Conservation (phyloP, 2,888 invertebrate genomes). For the Ophraella communa region DNA sequence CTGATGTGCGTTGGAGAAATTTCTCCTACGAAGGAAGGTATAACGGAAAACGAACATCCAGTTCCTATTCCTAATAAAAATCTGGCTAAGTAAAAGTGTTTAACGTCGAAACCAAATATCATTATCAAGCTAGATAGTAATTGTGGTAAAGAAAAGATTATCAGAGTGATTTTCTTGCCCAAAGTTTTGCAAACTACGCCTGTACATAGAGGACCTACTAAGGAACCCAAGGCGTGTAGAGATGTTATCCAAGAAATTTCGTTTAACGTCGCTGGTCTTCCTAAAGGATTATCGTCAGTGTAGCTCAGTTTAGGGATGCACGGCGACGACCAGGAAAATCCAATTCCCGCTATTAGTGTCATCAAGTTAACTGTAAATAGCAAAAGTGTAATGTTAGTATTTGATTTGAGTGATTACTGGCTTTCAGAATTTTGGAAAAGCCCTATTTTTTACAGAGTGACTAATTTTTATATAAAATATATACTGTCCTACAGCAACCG, state of each 20-base stretch:
- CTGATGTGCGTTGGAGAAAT: conserved; percentile 81
- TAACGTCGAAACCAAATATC: conserved; percentile 37
- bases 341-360: conserved; percentile 40
- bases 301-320: conserved; percentile 42
- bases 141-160: conserved; percentile 70
- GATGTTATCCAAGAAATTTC: conserved; percentile 48
- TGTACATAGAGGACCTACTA: conserved; percentile 43
- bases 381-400: too few relatives aligned
- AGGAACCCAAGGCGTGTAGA: conserved; percentile 44
- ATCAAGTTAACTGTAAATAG: conserved; percentile 44
- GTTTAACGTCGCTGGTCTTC: conserved; percentile 33
- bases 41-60: conserved; percentile 73
- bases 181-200: conserved; percentile 38
- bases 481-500: too few relatives aligned
- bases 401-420: too few relatives aligned
- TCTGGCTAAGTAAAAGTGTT: conserved; percentile 61
- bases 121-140: conserved; percentile 59
- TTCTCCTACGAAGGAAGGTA: conserved; percentile 87
- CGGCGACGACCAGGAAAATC: conserved; percentile 47
- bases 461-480: too few relatives aligned
- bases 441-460: too few relatives aligned
- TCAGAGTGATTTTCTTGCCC: conserved; percentile 72
- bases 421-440: too few relatives aligned
- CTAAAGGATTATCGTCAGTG: conserved; percentile 41
- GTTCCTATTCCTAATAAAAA: conserved; percentile 69